Percentiles rank a stretch among this genome's conserved stretches.
Conservation (phyloP, 1,140 invertebrate species). For the Hylyphantes graminicola region DNA sequence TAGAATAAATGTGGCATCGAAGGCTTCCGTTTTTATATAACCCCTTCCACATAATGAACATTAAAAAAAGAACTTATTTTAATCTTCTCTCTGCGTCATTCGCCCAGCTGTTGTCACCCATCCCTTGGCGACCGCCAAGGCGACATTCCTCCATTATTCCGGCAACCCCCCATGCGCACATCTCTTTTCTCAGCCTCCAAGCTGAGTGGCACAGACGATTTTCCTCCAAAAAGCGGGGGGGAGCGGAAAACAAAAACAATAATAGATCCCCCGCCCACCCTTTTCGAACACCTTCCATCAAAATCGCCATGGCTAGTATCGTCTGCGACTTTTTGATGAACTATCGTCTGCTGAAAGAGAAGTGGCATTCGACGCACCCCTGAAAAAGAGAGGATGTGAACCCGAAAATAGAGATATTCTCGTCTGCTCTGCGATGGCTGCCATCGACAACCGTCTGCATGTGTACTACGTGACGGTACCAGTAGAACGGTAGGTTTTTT, state of each 20-base stretch:
- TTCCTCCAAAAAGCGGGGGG: too few species aligned
- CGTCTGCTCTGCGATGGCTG: conserved; percentile 33
- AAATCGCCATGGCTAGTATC: conserved; percentile 1
- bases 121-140: too few species aligned
- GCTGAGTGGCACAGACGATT: too few species aligned
- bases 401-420: conserved; percentile 13
- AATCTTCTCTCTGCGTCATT: too few species aligned
- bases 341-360: conserved; percentile 12
- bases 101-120: too few species aligned
- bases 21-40: too few species aligned
- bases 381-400: conserved; percentile 33
- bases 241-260: conserved; percentile 5
- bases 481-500: conserved; percentile 37
- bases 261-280: not conserved
- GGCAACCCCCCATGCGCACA: too few species aligned
- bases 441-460: conserved; percentile 55
- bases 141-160: too few species aligned
- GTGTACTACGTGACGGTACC: conserved; percentile 59
- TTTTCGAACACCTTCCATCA: not conserved
- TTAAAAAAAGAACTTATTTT: too few species aligned
- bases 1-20: too few species aligned
- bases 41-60: too few species aligned
- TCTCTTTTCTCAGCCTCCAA: too few species aligned
- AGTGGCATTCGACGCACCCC: conserved; percentile 35
- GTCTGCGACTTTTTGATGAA: not conserved